Percentiles rank a stretch among this genome's conserved stretches.
Conservation (phyloP, 2,888 invertebrate genomes). For the Abrostola triplasia region DNA sequence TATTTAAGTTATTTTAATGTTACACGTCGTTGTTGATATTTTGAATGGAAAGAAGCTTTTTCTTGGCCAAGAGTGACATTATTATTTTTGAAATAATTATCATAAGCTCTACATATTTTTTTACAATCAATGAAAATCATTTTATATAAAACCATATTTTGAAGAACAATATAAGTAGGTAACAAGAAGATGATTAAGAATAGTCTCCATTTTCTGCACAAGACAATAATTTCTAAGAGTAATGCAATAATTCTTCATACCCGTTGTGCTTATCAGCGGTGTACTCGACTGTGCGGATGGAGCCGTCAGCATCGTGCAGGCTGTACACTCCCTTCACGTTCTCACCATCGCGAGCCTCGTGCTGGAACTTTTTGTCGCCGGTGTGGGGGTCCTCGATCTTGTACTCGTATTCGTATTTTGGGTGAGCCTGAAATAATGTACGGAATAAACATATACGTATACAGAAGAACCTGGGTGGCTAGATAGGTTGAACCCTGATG, state of each 20-base stretch:
- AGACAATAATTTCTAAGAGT: conserved; percentile 14
- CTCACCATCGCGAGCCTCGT: conserved; percentile 87
- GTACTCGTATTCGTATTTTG: conserved; percentile 87
- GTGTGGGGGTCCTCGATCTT: conserved; percentile 86
- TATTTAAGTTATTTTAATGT: too few relatives aligned
- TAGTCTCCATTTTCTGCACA: too few relatives aligned
- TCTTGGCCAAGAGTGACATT: too few relatives aligned
- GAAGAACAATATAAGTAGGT: too few relatives aligned
- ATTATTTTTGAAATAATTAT: too few relatives aligned
- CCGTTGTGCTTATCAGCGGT: conserved; percentile 84
- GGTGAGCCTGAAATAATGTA: conserved; percentile 72
- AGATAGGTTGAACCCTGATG: too few relatives aligned
- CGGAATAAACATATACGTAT: conserved; percentile 1
- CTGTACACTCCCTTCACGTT: conserved; percentile 88
- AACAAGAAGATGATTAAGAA: too few relatives aligned
- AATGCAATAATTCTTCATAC: conserved; percentile 63
- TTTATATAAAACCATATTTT: too few relatives aligned
- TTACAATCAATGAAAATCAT: too few relatives aligned
- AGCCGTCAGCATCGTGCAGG: conserved; percentile 87
- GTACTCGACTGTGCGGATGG: conserved; percentile 87
- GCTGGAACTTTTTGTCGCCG: conserved; percentile 87
- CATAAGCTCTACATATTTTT: too few relatives aligned
- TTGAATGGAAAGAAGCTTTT: too few relatives aligned
- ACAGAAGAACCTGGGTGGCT: neutral
- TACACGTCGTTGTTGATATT: too few relatives aligned